phyloP scores from a whole-genome alignment of 2,888 invertebrate species.

The Heliconius cydno region DNA sequence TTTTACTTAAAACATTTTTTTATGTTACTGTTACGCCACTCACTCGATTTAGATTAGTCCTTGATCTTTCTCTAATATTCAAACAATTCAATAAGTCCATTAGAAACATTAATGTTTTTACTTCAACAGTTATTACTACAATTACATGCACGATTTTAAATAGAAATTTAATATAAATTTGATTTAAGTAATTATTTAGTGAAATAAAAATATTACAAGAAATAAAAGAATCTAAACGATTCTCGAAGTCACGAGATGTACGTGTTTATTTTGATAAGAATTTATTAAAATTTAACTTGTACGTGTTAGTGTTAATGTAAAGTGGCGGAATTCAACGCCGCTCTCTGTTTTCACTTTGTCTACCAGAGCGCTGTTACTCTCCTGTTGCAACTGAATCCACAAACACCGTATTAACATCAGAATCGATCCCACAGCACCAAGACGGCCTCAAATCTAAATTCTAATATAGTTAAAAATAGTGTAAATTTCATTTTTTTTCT shows the following conservation, averaged over 20 bases:
- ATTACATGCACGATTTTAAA: slow-evolving; percentile 4
- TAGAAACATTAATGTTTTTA: background rate
- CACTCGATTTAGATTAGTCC: background rate
- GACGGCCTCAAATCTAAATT: too few relatives aligned
- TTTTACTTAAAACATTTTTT: background rate
- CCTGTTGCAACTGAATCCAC: background rate
- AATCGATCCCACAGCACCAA: background rate
- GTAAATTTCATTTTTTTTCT: background rate
- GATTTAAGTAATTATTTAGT: background rate
- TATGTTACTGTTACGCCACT: background rate
- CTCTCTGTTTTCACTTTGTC: background rate
- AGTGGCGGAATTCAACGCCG: background rate
- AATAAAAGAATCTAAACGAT: background rate
- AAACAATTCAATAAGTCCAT: background rate
- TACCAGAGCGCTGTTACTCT: background rate
- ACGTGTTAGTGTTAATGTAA: background rate
- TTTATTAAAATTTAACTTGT: background rate
- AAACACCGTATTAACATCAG: background rate
- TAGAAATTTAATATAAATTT: slow-evolving; percentile 8
- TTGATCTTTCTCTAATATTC: background rate
- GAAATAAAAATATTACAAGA: background rate
- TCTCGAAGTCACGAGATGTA: background rate
- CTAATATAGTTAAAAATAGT: too few relatives aligned
- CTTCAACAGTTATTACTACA: slow-evolving; percentile 8
- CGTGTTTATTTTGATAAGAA: background rate